Percentiles rank a stretch among this genome's conserved stretches.
These are phyloP conservation scores for Chaetura pelagica DNA, from an alignment of 2,113 vertebrate species.

Conservation along the genomic window DNA sequence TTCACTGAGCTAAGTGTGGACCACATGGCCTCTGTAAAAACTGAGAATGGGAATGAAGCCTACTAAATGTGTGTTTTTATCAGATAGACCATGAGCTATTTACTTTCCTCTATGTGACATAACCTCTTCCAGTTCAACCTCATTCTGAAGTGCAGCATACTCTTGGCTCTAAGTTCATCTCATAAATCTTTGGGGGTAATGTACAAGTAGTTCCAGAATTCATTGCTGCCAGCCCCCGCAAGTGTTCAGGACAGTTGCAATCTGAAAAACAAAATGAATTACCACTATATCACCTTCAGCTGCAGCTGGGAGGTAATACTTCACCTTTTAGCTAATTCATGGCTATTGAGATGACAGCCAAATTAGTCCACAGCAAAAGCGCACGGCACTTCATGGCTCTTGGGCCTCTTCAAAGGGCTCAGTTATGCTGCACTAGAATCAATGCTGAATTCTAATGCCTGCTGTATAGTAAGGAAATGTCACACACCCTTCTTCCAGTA, in stretches of 20 bases:
- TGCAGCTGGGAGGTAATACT: neutral
- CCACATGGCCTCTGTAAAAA: neutral
- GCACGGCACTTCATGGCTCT: neutral
- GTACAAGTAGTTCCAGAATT: neutral
- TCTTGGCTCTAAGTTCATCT: neutral
- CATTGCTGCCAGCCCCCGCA: neutral
- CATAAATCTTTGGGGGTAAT: neutral
- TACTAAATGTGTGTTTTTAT: fast-evolving
- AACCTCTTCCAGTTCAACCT: neutral
- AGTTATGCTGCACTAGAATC: neutral
- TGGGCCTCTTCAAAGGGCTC: neutral
- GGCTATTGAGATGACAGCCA: neutral
- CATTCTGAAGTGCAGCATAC: neutral
- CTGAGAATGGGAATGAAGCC: neutral
- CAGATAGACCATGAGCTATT: neutral
- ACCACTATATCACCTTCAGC: neutral
- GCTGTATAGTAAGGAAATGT: neutral
- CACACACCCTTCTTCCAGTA: neutral
- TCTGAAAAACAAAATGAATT: neutral
- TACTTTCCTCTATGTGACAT: neutral
- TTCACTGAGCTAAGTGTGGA: neutral
- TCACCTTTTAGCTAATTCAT: neutral
- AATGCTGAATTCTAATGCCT: neutral
- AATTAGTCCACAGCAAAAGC: neutral
- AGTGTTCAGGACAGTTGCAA: neutral